These are phyloP conservation scores for Coluber constrictor DNA, from an alignment of 2,797 vertebrate species.

Conservation along the genomic window DNA sequence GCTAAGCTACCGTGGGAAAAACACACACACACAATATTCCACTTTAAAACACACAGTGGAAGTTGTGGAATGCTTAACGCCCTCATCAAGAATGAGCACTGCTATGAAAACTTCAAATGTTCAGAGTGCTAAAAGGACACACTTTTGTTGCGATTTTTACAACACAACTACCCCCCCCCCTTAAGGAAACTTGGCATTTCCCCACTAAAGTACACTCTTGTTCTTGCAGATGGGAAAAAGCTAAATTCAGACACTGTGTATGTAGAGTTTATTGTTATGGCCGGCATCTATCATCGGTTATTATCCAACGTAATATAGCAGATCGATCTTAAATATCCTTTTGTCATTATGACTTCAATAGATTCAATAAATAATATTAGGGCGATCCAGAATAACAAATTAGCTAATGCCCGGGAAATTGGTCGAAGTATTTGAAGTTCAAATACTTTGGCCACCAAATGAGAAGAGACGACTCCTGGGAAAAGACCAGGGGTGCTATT, in stretches of 20 bases:
- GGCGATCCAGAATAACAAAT: neutral
- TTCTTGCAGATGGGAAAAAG: neutral
- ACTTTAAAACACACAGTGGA: neutral
- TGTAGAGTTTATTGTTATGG: neutral
- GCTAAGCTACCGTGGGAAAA: neutral
- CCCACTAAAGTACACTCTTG: neutral
- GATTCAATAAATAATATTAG: neutral
- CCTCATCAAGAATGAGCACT: neutral
- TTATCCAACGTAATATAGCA: neutral
- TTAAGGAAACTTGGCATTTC: neutral
- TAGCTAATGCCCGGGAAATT: too few species aligned
- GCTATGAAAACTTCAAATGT: too few species aligned
- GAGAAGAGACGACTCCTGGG: too few species aligned
- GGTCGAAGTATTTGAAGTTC: too few species aligned
- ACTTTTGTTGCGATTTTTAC: neutral
- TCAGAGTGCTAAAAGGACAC: neutral
- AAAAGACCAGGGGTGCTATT: too few species aligned
- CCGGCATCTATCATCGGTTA: neutral
- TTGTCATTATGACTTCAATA: neutral
- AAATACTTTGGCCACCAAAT: too few species aligned
- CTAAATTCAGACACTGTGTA: neutral
- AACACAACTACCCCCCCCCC: too few species aligned
- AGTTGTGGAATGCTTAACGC: neutral
- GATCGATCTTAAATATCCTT: neutral
- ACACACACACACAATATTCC: neutral